Base-by-base conservation (phyloP, 2,113 vertebrate genomes). In the Antigone vipio region DNA sequence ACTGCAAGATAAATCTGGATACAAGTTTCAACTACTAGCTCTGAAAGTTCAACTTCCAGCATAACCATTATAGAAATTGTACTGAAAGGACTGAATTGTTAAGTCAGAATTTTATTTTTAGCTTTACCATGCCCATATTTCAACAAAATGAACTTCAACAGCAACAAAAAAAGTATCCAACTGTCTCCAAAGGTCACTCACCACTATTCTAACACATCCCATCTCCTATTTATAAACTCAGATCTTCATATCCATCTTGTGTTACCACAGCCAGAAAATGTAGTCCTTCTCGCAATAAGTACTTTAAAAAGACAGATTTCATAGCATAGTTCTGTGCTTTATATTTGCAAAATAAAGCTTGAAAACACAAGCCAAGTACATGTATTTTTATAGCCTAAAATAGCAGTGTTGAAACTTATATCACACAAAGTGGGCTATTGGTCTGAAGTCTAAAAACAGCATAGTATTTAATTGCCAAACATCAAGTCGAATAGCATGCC, bases 131-230 rank as follows among this genome's bases (percentile, higher is more conserved):
- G 0, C 24, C 44, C 71, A 7, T 88, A 82, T 78, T 92, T 88
- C 66, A 96, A 85, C 60, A 86, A 92, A 96, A 94, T 64, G 4
- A 89, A 93, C 50, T 86, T 90, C 63, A 94, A 67, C 85, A 87
- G 72, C 52, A 88, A 79, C 58, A 93, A 83, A 90, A 96, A 93
- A 82, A 73, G 38, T 68, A 94, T 88, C 85, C 88, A 85, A 95
- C 90, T 92, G 90, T 83, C 90, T 93, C 90, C 85, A 96, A 94
- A 96, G 95, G 95, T 97, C 96, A 96, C 68, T 94, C 92, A 92
- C 42, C 47, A 89, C 93, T 93, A 88, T 92, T 88, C 88, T 90
- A 96, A 96, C 85, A 88, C 82, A 93, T 88, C 88, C 71, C 80
- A 79, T 79, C 72, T 96, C 83, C 95, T 95, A 96, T 96, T 96